Evolutionary conservation across 2,888 invertebrate genomes (phyloP).

Genomic region (Linhomoeus sp.): DNA sequence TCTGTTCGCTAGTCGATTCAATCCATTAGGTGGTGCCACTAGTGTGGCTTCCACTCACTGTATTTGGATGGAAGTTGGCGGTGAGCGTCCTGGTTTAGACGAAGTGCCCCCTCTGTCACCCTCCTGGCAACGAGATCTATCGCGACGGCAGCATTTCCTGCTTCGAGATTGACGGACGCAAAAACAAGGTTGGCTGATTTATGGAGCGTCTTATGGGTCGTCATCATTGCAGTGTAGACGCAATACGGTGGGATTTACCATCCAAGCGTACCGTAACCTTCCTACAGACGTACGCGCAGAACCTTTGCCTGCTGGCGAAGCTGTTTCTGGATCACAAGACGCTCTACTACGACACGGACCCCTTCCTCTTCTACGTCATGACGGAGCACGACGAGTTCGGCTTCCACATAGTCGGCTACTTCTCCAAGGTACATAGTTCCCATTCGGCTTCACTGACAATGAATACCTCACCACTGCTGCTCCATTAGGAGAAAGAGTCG

Average conservation of each 20-base stretch:
- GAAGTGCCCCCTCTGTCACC: constrained; percentile 77
- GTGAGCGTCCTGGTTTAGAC: no score
- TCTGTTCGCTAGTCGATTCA: no score
- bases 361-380: constrained; percentile 94
- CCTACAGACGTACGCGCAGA: constrained; percentile 59
- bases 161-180: constrained; percentile 91
- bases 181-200: constrained; percentile 77
- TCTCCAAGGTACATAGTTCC: no score
- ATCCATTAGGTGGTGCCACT: no score
- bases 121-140: constrained; percentile 95
- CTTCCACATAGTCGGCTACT: constrained; percentile 96
- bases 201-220: no score
- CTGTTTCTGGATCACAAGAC: constrained; percentile 95
- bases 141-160: constrained; percentile 81
- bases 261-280: no score
- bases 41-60: no score
- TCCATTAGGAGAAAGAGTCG: constrained; percentile 92
- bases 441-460: no score
- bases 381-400: constrained; percentile 59
- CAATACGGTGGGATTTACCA: no score
- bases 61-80: no score
- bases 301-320: constrained; percentile 80
- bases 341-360: constrained; percentile 93
- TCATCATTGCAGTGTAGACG: no score
- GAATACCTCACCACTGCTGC: no score